These are phyloP conservation scores for Vannuccia rotundouncinata DNA, from an alignment of 2,888 invertebrate species.

Conservation along the genomic window DNA sequence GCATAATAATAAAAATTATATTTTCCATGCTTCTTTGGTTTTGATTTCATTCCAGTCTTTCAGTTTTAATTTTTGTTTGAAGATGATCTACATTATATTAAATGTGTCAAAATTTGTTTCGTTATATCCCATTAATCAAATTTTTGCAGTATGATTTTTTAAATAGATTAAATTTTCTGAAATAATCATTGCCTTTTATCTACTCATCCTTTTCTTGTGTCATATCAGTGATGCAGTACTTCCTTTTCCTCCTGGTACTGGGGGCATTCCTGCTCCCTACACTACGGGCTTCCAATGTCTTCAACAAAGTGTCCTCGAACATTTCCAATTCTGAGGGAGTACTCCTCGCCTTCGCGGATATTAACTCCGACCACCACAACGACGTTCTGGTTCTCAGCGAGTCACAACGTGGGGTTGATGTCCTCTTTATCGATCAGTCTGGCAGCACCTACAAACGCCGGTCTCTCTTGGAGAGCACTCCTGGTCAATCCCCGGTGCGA, in stretches of 20 bases:
- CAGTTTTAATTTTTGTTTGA: too few relatives aligned
- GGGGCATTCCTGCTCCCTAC: not conserved
- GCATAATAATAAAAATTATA: not conserved
- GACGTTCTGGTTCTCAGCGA: not conserved
- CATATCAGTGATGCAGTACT: too few relatives aligned
- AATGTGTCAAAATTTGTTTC: too few relatives aligned
- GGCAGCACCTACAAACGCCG: not conserved
- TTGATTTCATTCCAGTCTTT: too few relatives aligned
- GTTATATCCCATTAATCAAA: too few relatives aligned
- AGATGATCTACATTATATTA: too few relatives aligned
- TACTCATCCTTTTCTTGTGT: too few relatives aligned
- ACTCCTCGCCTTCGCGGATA: constrained; percentile 23
- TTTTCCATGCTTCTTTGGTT: not conserved
- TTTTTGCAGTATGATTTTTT: too few relatives aligned
- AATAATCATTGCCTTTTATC: too few relatives aligned
- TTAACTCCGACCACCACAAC: constrained; percentile 5
- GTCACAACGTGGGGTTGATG: not conserved
- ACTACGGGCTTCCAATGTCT: not conserved
- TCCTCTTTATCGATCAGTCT: not conserved
- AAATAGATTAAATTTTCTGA: too few relatives aligned
- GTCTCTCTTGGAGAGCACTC: not conserved
- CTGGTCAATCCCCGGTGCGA: not conserved
- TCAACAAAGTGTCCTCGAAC: not conserved
- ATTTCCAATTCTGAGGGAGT: not conserved
- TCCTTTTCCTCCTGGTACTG: not conserved